Conservation (phyloP, 2,113 vertebrate species). For the Nesoenas mayeri region DNA sequence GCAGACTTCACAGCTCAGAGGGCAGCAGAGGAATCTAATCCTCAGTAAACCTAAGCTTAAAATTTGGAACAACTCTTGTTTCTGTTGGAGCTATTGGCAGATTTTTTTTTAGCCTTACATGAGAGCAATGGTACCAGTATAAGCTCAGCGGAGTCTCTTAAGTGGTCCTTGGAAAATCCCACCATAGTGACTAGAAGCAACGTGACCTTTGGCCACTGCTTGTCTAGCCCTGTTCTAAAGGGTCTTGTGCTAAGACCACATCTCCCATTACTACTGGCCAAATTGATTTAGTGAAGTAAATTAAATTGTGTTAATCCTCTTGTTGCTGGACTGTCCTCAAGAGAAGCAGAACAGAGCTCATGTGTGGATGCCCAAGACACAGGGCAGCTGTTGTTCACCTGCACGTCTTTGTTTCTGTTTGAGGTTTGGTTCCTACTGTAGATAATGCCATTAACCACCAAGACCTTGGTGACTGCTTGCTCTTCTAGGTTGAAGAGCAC, state of each 20-base stretch:
- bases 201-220: background rate
- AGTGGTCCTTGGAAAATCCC: background rate
- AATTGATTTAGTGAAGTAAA: slow-evolving; percentile 40
- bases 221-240: background rate
- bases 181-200: background rate
- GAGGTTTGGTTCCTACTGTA: background rate
- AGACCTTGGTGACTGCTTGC: background rate
- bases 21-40: slow-evolving; percentile 22
- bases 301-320: slow-evolving; percentile 56
- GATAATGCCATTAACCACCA: background rate
- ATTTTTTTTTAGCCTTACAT: background rate
- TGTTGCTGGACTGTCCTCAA: background rate
- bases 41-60: slow-evolving; percentile 30
- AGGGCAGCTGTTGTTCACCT: background rate
- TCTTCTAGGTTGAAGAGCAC: slow-evolving; percentile 39
- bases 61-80: slow-evolving; percentile 20
- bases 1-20: slow-evolving; percentile 11
- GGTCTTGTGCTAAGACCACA: slow-evolving; percentile 2
- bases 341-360: slow-evolving; percentile 18
- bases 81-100: slow-evolving; percentile 39
- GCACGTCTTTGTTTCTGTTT: background rate
- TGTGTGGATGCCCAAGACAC: background rate
- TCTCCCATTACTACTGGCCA: slow-evolving; percentile 22
- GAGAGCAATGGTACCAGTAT: background rate
- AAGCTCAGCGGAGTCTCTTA: background rate